Evolutionary conservation across 92 coral and sea anemone genomes (phyloP), one percentile per base, ranked within the genome.

Genomic region (Plumapathes pennacea): DNA sequence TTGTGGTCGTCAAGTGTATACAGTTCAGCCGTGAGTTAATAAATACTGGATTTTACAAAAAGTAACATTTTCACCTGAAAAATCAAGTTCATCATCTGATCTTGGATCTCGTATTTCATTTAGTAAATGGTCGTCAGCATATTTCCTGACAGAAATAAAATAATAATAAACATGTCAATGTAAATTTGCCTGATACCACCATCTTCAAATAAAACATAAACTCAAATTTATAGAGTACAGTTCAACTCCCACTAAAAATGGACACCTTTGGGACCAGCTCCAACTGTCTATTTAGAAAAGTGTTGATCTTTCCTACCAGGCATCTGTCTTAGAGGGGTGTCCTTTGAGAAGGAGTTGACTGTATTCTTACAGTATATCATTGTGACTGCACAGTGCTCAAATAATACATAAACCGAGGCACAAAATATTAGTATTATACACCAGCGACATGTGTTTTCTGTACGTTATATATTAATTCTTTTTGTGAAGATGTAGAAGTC

Each of bases 91-190:
- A 65, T 92, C 98, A 57, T 87, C 95, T 13, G 89, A 82, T 25
- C 90, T 85, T n/a, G 90, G 96, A 73, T 92, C 98, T 51, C 88
- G 98, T 59, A 71, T 84, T 54, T 92, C 98, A 80, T 77, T 92
- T 33, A 92, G 62, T 32, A 92, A 54, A 54, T 92, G 98, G n/a
- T 92, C 94, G 70, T 92, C 98, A 21, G 86, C 98, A 69, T 71
- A 92, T 65, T 85, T 81, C 77, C 94, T 79, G 62, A 25, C n/a
- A n/a, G n/a, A n/a, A n/a, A n/a, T n/a, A n/a, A n/a, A n/a, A n/a
- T n/a, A n/a, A n/a, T n/a, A n/a, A n/a, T n/a, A n/a, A n/a, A n/a
- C n/a, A n/a, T n/a, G n/a, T n/a, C n/a, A n/a, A n/a, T n/a, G n/a
- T n/a, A n/a, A n/a, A n/a, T n/a, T n/a, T n/a, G n/a, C n/a, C n/a